Evolutionary conservation across 2,888 invertebrate species (phyloP).

Genomic region (Lobophora halterata): DNA sequence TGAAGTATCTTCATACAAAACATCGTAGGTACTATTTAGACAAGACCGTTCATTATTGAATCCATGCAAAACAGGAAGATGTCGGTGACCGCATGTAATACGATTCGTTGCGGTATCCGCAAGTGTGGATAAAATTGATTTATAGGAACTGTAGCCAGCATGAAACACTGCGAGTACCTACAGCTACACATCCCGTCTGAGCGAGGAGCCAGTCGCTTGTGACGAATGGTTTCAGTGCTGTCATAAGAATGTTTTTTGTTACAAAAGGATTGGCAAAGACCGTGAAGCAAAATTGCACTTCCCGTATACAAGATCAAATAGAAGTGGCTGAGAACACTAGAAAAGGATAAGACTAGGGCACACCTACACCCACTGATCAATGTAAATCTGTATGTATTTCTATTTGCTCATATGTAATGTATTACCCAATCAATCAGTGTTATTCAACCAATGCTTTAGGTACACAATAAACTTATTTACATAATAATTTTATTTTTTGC

Average conservation of each 20-base stretch:
- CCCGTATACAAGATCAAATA: constrained; percentile 27
- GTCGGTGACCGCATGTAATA: constrained; percentile 71
- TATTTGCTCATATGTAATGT: no score
- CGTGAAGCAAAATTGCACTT: constrained; percentile 43
- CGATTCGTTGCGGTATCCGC: constrained; percentile 66
- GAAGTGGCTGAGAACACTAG: no score
- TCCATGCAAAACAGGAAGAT: constrained; percentile 64
- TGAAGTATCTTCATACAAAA: no score
- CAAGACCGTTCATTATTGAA: constrained; percentile 40
- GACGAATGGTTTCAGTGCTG: constrained; percentile 29
- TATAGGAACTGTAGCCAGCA: constrained; percentile 43
- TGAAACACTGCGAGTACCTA: constrained; percentile 27
- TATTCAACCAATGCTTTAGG: no score
- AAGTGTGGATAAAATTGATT: constrained; percentile 67
- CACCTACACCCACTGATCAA: no score
- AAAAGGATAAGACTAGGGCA: no score
- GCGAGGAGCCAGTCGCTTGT: constrained; percentile 26
- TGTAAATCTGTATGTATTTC: no score
- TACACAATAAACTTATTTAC: no score
- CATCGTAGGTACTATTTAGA: constrained; percentile 25
- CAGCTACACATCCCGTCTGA: constrained; percentile 21
- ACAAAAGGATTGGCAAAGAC: constrained; percentile 38
- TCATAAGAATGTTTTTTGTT: constrained; percentile 19
- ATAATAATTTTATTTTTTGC: no score
- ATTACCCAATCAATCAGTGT: no score